Base-by-base conservation (phyloP, 2,113 vertebrate genomes). In the Embiotoca jacksoni region DNA sequence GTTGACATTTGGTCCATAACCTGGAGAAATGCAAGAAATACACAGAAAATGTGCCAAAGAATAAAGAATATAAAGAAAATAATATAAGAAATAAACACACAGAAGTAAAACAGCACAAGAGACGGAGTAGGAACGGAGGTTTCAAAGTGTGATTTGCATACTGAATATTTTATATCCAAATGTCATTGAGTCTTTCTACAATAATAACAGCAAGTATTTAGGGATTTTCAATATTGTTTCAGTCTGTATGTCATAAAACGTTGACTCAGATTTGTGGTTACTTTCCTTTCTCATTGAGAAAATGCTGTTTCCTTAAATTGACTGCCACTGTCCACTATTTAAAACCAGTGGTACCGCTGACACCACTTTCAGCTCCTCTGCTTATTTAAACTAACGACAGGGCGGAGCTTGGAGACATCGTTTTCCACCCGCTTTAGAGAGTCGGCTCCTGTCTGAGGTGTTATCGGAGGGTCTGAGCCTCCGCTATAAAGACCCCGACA, bases 401-500 rank as follows among this genome's bases (percentile, higher is more conserved):
- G 64, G 23, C 5, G 3, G 49, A 50, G 32, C 32, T 46, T 9
- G 0, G 3, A 36, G 55, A 58, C 65, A 39, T 49, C 1, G 11
- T 65, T 37, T 49, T 31, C 23, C 6, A 0, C 57, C 60, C 15
- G 23, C 52, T 80, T 70, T 74, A 53, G 8, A 53, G 16, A 32
- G n/a, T 65, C 46, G 7, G 49, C 32, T 72, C 44, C 58, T 59
- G 66, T 62, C 60, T 72, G 68, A 56, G 37, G 65, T 33, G 60
- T 64, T 82, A 67, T 41, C 0, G 6, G 52, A 64, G 57, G 55
- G 10, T 53, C 56, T 81, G 59, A 76, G 65, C 68, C 56, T 57
- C 60, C 41, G 58, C 69, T 39, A 5, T 67, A 71, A 75, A 16
- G 56, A 83, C 63, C 54, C 72, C 66, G 79, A 75, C 84, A 78